These are phyloP conservation scores for Opisthograptis luteolata DNA, from an alignment of 2,888 invertebrate species.

Conservation along the genomic window DNA sequence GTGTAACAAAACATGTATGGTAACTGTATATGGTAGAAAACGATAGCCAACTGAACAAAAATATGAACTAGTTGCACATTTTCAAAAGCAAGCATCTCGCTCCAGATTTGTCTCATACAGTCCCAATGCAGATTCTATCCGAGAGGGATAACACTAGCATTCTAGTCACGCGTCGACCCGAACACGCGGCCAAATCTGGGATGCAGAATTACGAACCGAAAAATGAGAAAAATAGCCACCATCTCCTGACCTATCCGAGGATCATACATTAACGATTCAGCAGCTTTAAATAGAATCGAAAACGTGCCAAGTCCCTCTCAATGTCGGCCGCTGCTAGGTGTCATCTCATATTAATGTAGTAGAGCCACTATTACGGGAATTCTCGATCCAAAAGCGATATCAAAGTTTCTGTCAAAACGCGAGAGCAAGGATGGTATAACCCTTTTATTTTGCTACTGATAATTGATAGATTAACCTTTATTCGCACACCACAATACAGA, in stretches of 20 bases:
- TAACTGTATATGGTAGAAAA: too few species aligned
- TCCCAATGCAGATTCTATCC: constrained; percentile 17
- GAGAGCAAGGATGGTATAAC: too few species aligned
- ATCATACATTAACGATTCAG: constrained; percentile 69
- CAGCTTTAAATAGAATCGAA: constrained; percentile 77
- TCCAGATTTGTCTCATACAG: constrained; percentile 3
- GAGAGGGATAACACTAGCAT: neutral
- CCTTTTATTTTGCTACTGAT: too few species aligned
- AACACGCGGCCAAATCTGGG: constrained; percentile 11
- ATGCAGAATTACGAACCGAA: constrained; percentile 9
- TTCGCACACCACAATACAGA: too few species aligned
- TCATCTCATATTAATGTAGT: constrained; percentile 62
- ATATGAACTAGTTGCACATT: too few species aligned
- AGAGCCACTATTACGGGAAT: constrained; percentile 37
- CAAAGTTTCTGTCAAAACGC: constrained; percentile 24
- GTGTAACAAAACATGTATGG: too few species aligned
- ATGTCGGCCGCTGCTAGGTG: constrained; percentile 40
- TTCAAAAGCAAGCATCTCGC: too few species aligned
- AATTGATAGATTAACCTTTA: too few species aligned
- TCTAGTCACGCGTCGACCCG: constrained; percentile 15
- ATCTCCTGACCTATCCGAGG: constrained; percentile 32
- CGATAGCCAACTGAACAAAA: too few species aligned
- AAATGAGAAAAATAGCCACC: constrained; percentile 6
- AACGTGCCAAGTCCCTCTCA: constrained; percentile 64
- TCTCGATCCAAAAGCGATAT: constrained; percentile 29